Conservation (phyloP, 2,797 vertebrate species). For the Clamator glandarius region DNA sequence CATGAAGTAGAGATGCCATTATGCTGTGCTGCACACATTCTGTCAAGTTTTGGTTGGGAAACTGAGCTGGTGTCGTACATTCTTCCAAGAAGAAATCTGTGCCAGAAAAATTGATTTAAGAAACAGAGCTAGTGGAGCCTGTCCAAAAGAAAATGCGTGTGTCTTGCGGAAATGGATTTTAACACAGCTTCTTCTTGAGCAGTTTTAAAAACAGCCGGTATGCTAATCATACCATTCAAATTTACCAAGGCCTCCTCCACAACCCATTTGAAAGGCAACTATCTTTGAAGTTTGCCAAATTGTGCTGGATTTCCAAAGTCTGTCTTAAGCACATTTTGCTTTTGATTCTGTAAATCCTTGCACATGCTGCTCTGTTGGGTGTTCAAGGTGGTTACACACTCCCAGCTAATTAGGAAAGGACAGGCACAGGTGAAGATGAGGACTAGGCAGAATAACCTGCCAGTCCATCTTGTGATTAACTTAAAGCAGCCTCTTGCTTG, state of each 20-base stretch:
- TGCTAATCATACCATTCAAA: conserved; percentile 68
- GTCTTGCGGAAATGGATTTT: conserved; percentile 70
- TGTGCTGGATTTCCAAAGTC: conserved; percentile 59
- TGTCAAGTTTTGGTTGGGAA: conserved; percentile 67
- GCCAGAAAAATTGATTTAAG: conserved; percentile 69
- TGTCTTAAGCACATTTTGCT: conserved; percentile 58
- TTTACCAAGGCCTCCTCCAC: conserved; percentile 71
- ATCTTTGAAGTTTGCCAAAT: conserved; percentile 56
- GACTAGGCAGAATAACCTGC: background rate
- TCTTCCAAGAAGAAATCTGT: conserved; percentile 64
- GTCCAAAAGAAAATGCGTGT: conserved; percentile 65
- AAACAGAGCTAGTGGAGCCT: conserved; percentile 67
- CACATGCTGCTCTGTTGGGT: conserved; percentile 16
- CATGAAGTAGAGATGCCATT: conserved; percentile 26
- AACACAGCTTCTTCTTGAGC: conserved; percentile 67
- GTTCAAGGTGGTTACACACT: background rate
- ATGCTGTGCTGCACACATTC: conserved; percentile 59
- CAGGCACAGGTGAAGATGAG: background rate
- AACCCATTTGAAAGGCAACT: conserved; percentile 58
- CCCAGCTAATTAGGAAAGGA: background rate
- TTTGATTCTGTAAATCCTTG: conserved; percentile 7
- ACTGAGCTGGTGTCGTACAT: conserved; percentile 53
- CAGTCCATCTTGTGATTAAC: background rate
- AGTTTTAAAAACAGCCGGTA: conserved; percentile 71
- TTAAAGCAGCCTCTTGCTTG: background rate